These are phyloP conservation scores for Drosophila koepferae DNA, from an alignment of 2,888 invertebrate species.

Conservation along the genomic window DNA sequence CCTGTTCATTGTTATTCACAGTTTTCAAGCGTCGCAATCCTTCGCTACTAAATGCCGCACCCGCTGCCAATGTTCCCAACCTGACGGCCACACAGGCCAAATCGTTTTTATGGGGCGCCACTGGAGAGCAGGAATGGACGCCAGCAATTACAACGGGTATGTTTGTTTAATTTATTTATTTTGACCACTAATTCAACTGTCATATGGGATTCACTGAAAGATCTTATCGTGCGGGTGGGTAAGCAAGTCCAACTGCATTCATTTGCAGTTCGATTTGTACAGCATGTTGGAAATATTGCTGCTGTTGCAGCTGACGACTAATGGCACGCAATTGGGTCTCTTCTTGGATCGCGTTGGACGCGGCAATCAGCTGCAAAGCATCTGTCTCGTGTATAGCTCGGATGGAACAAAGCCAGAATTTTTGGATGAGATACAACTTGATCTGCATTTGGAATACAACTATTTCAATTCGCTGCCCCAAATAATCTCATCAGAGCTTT, in stretches of 20 bases:
- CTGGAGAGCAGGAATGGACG: constrained; percentile 99
- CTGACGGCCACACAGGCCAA: constrained; percentile 82
- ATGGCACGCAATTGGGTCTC: constrained; percentile 20
- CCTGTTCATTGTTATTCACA: constrained; percentile 16
- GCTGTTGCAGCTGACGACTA: constrained; percentile 12
- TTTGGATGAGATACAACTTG: constrained; percentile 35
- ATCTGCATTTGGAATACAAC: constrained; percentile 29
- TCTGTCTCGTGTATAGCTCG: constrained; percentile 45
- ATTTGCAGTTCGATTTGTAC: constrained; percentile 27
- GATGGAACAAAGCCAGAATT: constrained; percentile 19
- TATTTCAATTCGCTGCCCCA: constrained; percentile 50
- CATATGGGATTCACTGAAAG: constrained; percentile 23
- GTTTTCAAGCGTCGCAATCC: constrained; percentile 80
- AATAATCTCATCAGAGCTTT: constrained; percentile 29
- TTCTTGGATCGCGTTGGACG: constrained; percentile 58
- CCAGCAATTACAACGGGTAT: constrained; percentile 96
- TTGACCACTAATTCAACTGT: constrained; percentile 20
- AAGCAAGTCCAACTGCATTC: not conserved
- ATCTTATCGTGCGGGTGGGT: constrained; percentile 38
- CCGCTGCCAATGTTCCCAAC: constrained; percentile 61
- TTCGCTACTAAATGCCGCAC: constrained; percentile 66
- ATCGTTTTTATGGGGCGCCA: constrained; percentile 94
- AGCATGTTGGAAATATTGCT: constrained; percentile 34
- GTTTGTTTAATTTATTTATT: constrained; percentile 27
- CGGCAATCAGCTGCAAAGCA: constrained; percentile 27